A percentile compares a stretch with the other conserved stretches of the same genome.
These are phyloP conservation scores for Myrmecophaga tridactyla DNA, from an alignment of 2,113 vertebrate genomes.

Conservation along the genomic window DNA sequence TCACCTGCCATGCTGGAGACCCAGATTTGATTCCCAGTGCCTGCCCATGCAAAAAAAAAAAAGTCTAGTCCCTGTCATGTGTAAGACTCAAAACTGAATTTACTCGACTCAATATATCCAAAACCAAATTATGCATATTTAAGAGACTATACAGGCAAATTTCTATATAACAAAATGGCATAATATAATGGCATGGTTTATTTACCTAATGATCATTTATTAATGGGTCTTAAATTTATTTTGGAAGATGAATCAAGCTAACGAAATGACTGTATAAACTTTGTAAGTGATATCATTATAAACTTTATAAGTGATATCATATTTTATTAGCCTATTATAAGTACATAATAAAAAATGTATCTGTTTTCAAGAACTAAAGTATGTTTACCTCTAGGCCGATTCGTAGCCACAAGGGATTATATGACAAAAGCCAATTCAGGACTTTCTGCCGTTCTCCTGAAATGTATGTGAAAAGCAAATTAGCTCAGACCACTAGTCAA, in stretches of 20 bases:
- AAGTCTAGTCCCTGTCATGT: not conserved
- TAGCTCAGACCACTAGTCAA: not conserved
- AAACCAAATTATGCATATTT: not conserved
- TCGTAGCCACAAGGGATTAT: conserved; percentile 96
- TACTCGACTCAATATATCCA: not conserved
- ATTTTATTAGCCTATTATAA: conserved; percentile 8
- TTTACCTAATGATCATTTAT: not conserved
- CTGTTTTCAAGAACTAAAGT: not conserved
- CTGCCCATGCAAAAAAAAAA: too few species aligned
- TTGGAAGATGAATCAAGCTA: not conserved
- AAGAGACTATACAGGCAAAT: not conserved
- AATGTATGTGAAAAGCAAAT: conserved; percentile 38
- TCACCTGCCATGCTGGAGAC: too few species aligned
- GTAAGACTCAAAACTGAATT: not conserved
- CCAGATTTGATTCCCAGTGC: too few species aligned
- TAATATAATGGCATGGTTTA: not conserved
- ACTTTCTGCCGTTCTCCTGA: conserved; percentile 94
- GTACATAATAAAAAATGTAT: not conserved
- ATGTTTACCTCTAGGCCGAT: conserved; percentile 94
- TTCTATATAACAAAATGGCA: not conserved
- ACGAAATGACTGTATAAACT: not conserved
- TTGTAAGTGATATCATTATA: not conserved
- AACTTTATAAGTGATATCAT: not conserved
- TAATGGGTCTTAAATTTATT: not conserved
- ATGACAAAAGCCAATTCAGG: conserved; percentile 94